These are phyloP conservation scores for Amblyopsis rosae DNA, from an alignment of 2,113 vertebrate species.

Conservation along the genomic window DNA sequence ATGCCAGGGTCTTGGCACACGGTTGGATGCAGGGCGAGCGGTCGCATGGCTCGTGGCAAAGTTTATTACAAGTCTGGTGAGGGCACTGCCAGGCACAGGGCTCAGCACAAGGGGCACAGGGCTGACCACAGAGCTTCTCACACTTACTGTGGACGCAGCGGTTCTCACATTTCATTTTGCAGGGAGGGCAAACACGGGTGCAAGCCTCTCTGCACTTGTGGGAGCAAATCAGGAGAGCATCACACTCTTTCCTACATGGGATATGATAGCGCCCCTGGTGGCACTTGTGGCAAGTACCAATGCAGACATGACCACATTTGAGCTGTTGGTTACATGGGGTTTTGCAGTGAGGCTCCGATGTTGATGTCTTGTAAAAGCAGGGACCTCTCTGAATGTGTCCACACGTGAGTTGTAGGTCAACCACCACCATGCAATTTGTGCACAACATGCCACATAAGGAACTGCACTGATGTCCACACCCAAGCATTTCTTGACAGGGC, in stretches of 20 bases:
- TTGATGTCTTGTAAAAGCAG: constrained; percentile 64
- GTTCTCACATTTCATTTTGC: constrained; percentile 81
- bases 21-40: constrained; percentile 82
- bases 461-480: constrained; percentile 82
- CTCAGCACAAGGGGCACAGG: constrained; percentile 83
- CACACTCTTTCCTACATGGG: constrained; percentile 75
- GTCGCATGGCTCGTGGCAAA: constrained; percentile 89
- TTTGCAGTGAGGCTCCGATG: constrained; percentile 54
- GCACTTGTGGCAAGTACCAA: constrained; percentile 83
- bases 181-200: constrained; percentile 82
- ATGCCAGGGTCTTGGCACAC: constrained; percentile 77
- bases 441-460: constrained; percentile 79
- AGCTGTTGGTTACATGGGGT: constrained; percentile 70
- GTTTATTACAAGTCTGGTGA: constrained; percentile 84
- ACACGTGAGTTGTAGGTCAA: constrained; percentile 76
- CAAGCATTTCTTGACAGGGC: constrained; percentile 78
- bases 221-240: constrained; percentile 83
- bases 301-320: constrained; percentile 85
- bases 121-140: constrained; percentile 81
- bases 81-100: constrained; percentile 86
- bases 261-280: constrained; percentile 84
- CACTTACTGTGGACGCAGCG: constrained; percentile 88
- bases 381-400: constrained; percentile 78
- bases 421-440: constrained; percentile 65
- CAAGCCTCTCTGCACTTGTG: constrained; percentile 87